Conservation (phyloP, 2,888 invertebrate genomes). For the Erpobdella octoculata region DNA sequence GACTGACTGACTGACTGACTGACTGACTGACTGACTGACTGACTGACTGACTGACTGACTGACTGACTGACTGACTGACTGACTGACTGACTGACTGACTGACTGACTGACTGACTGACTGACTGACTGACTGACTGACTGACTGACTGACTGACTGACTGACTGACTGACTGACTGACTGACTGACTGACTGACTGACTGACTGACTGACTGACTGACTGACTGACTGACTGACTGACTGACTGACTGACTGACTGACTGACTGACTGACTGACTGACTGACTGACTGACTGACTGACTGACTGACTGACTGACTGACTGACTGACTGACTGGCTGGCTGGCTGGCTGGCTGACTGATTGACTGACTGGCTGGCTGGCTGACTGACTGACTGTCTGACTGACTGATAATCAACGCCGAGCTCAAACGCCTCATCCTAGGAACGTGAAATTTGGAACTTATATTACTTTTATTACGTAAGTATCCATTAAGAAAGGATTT, state of each 20-base stretch:
- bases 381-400: no score
- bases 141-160: constrained; percentile 32
- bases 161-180: constrained; percentile 32
- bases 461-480: no score
- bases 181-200: constrained; percentile 32
- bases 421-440: no score
- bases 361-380: no score
- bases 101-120: constrained; percentile 33
- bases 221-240: constrained; percentile 32
- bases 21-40: constrained; percentile 26
- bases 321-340: no score
- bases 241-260: constrained; percentile 32
- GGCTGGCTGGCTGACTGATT: no score
- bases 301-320: constrained; percentile 30
- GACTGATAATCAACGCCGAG: no score
- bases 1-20: constrained; percentile 6
- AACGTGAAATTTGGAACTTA: no score
- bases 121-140: constrained; percentile 32
- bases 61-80: constrained; percentile 31
- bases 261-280: constrained; percentile 32
- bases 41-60: constrained; percentile 31
- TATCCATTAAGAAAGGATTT: no score
- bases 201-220: constrained; percentile 32
- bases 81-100: constrained; percentile 32
- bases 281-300: constrained; percentile 30